These are phyloP conservation scores for Catamblyrhynchus diadema DNA, from an alignment of 2,797 vertebrate genomes.

Conservation along the genomic window DNA sequence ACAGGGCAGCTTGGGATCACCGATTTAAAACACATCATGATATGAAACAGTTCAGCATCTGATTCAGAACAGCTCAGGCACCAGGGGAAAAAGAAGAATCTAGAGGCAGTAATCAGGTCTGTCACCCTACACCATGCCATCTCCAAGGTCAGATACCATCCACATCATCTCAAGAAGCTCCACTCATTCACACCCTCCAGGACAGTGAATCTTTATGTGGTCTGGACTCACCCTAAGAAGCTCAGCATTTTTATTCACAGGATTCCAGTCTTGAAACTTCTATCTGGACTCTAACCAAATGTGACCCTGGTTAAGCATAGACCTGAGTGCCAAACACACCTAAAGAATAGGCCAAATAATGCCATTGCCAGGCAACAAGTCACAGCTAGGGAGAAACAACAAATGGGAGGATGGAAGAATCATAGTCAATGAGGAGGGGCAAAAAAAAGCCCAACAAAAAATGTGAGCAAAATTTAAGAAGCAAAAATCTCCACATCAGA, in stretches of 20 bases:
- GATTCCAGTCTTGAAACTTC: neutral
- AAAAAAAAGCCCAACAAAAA: neutral
- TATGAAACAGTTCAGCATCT: neutral
- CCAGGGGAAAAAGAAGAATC: neutral
- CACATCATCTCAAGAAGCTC: neutral
- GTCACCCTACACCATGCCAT: neutral
- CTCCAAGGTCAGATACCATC: neutral
- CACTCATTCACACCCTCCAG: neutral
- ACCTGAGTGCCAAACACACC: neutral
- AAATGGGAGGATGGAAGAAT: neutral
- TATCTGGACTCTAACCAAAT: neutral
- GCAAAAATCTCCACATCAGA: neutral
- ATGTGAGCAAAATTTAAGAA: neutral
- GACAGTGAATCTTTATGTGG: neutral
- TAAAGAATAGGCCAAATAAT: neutral
- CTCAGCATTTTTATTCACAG: neutral
- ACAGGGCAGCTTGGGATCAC: neutral
- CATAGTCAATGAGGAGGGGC: fast-evolving
- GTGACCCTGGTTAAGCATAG: neutral
- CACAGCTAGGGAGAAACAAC: neutral
- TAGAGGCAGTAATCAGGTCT: neutral
- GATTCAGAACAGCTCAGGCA: neutral
- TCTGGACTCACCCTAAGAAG: neutral
- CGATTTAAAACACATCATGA: neutral
- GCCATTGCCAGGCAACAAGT: neutral